These are phyloP conservation scores for Arion vulgaris DNA, from an alignment of 1,140 invertebrate species.

Conservation along the genomic window DNA sequence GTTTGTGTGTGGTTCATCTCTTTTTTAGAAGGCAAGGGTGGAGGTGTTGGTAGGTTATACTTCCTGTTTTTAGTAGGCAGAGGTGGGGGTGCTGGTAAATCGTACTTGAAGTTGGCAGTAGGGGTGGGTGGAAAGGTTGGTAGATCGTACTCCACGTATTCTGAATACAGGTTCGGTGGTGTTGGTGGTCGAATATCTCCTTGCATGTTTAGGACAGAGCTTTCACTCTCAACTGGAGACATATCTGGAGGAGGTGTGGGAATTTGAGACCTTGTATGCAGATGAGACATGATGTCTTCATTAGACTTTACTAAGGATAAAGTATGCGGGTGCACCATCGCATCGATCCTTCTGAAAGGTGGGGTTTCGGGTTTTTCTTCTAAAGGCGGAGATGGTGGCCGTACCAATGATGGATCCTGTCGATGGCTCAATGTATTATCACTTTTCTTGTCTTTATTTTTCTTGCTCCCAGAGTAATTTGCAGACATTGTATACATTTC, in stretches of 20 bases:
- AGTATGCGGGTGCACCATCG: neutral
- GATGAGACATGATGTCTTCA: neutral
- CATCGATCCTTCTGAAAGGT: neutral
- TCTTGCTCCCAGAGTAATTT: neutral
- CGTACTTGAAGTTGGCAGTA: no score
- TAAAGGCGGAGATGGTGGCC: neutral
- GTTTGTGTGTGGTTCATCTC: neutral
- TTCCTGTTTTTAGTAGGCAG: no score
- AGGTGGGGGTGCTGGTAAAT: no score
- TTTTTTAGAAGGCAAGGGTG: neutral
- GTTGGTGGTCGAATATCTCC: neutral
- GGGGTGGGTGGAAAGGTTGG: no score
- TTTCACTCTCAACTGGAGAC: neutral
- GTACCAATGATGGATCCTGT: neutral
- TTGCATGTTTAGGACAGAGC: neutral
- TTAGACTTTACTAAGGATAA: neutral
- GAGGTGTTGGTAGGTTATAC: no score
- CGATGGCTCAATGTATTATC: neutral
- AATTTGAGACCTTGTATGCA: neutral
- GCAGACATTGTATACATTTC: neutral
- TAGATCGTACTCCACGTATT: no score
- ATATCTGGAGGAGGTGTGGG: neutral
- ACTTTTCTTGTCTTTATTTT: neutral
- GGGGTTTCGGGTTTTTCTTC: neutral
- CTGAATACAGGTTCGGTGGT: no score